A percentile compares a stretch with the other conserved stretches of the same genome.
Evolutionary conservation across 2,113 vertebrate genomes (phyloP).

Genomic region (Scopus umbretta): DNA sequence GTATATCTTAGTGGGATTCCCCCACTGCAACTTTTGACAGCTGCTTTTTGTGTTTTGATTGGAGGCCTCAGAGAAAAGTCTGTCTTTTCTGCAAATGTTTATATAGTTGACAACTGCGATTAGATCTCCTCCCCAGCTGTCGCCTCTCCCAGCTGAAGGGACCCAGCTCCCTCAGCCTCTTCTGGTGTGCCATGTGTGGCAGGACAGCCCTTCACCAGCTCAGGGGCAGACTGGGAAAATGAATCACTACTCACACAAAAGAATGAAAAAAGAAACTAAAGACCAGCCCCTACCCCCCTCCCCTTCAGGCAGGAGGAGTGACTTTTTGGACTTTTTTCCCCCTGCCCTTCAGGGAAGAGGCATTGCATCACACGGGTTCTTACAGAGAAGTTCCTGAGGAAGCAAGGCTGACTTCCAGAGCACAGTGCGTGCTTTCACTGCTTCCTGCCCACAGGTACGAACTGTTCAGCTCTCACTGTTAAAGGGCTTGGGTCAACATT

Average conservation of each 20-base stretch:
- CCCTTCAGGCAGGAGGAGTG: too few relatives aligned
- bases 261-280: too few relatives aligned
- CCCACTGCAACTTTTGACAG: background rate
- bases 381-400: background rate
- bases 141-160: background rate
- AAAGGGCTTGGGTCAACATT: background rate
- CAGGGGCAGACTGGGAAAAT: background rate
- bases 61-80: background rate
- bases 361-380: background rate
- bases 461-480: background rate
- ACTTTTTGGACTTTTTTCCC: background rate
- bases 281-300: too few relatives aligned
- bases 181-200: accelerated
- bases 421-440: background rate
- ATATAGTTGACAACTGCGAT: background rate
- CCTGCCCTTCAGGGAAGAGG: background rate
- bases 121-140: accelerated
- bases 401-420: background rate
- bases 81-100: background rate
- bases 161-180: background rate
- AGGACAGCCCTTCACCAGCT: background rate
- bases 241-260: background rate
- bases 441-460: background rate
- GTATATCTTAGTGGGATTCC: background rate
- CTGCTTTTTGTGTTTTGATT: background rate